These are phyloP conservation scores for Gobius niger DNA, from an alignment of 2,113 vertebrate genomes.

Conservation along the genomic window DNA sequence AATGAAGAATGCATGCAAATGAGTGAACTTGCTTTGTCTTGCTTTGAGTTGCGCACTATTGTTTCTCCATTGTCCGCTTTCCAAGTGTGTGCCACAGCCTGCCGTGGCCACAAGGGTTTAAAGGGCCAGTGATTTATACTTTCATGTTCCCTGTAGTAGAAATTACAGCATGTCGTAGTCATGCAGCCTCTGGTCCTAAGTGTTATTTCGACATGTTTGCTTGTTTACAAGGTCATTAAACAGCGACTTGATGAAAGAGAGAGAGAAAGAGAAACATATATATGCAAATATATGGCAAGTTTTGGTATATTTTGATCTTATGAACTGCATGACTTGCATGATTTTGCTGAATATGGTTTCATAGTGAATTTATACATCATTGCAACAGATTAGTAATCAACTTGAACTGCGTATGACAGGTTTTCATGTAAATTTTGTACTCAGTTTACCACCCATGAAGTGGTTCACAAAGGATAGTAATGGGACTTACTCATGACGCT, in stretches of 20 bases:
- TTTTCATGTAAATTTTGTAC: no score
- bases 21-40: not conserved
- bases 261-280: not conserved
- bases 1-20: not conserved
- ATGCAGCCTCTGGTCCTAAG: conserved; percentile 12
- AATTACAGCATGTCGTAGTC: conserved; percentile 6
- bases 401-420: no score
- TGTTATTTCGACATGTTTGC: conserved; percentile 17
- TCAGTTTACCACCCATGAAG: no score
- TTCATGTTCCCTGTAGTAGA: conserved; percentile 13
- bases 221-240: conserved; percentile 34
- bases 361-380: no score
- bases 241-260: not conserved
- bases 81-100: conserved; percentile 7
- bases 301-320: no score
- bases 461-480: no score
- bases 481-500: no score
- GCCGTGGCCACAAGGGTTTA: conserved; percentile 28
- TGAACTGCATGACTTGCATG: no score
- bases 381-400: no score
- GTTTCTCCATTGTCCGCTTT: not conserved
- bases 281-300: no score
- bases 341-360: no score
- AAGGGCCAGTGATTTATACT: conserved; percentile 34
- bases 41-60: not conserved